These are phyloP conservation scores for Parapristionchus giblindavisi DNA, from an alignment of 2,888 invertebrate species.

Conservation along the genomic window DNA sequence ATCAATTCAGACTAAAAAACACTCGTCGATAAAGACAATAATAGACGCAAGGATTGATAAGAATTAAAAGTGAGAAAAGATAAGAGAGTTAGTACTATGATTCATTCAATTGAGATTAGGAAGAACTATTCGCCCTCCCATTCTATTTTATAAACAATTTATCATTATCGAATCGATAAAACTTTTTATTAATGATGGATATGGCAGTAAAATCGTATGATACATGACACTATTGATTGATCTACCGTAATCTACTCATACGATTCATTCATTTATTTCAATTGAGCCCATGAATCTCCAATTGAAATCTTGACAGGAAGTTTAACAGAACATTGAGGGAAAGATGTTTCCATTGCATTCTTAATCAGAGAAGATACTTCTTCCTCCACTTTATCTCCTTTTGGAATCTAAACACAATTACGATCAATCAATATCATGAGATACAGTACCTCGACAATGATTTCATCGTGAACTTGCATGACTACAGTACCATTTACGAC, in stretches of 20 bases:
- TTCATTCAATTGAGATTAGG: too few species aligned
- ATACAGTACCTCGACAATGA: slow-evolving; percentile 82
- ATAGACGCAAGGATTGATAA: too few species aligned
- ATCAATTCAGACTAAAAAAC: too few species aligned
- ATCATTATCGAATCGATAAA: not conserved
- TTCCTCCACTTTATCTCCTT: not conserved
- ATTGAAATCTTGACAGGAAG: slow-evolving; percentile 30
- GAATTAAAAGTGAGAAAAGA: too few species aligned
- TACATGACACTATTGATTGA: not conserved
- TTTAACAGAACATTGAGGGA: slow-evolving; percentile 25
- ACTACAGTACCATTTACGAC: slow-evolving; percentile 75
- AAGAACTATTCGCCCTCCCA: not conserved
- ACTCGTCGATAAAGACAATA: too few species aligned
- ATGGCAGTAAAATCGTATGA: too few species aligned
- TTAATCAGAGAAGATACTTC: not conserved
- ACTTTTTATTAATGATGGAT: not conserved
- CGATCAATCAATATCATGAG: not conserved
- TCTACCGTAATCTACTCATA: not conserved
- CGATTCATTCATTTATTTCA: slow-evolving; percentile 11
- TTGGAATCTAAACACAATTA: slow-evolving; percentile 13
- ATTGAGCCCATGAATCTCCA: slow-evolving; percentile 18
- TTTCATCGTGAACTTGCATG: slow-evolving; percentile 93
- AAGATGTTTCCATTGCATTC: slow-evolving; percentile 7
- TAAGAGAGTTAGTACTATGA: too few species aligned
- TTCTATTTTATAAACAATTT: not conserved